These are phyloP conservation scores for Trogon surrucura DNA, from an alignment of 2,113 vertebrate species.

Conservation along the genomic window DNA sequence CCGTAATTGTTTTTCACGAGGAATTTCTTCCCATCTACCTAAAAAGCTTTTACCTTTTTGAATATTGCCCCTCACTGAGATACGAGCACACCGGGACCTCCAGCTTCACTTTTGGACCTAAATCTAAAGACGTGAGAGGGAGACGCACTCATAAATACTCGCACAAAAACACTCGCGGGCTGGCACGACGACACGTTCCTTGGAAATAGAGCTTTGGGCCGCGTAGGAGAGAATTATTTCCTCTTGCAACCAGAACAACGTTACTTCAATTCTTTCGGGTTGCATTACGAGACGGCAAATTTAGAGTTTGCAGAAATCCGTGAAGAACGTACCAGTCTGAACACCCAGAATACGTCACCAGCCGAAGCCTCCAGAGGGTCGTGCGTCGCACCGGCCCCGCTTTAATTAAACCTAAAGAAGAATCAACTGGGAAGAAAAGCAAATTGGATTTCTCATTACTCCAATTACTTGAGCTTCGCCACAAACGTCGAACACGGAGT, in stretches of 20 bases:
- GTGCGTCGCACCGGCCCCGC: neutral
- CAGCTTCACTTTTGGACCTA: neutral
- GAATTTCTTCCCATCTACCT: neutral
- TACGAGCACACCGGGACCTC: neutral
- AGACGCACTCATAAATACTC: neutral
- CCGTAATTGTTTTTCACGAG: neutral
- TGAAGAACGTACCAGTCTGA: neutral
- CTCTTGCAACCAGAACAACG: neutral
- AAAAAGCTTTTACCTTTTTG: neutral
- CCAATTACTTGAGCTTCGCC: conserved; percentile 47
- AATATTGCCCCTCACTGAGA: neutral
- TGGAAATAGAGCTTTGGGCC: neutral
- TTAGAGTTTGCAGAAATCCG: neutral
- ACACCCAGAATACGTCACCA: neutral
- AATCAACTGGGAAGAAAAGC: conserved; percentile 44
- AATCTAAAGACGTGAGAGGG: neutral
- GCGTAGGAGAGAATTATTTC: neutral
- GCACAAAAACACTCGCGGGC: neutral
- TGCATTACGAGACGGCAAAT: neutral
- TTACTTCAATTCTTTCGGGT: neutral
- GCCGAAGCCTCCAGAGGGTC: neutral
- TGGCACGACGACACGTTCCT: neutral
- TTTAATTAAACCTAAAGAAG: conserved; percentile 29
- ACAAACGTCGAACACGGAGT: neutral
- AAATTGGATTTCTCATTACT: conserved; percentile 66